Evolutionary conservation across 2,113 vertebrate species (phyloP).

Genomic region (Aptenodytes forsteri): DNA sequence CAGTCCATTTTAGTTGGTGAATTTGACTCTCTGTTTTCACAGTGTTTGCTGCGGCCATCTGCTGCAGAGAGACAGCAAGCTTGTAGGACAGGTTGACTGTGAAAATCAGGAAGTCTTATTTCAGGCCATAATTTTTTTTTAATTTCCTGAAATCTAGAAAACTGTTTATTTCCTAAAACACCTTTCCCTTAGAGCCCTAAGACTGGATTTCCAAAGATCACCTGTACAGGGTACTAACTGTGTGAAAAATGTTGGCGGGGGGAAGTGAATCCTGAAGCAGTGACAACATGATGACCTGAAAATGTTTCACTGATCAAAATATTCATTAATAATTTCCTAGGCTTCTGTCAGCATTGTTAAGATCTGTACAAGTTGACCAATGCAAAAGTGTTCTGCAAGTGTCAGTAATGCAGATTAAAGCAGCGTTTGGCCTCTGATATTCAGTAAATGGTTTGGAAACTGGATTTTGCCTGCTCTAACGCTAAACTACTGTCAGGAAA

Average conservation of each 20-base stretch:
- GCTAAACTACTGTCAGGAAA: neutral
- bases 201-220: neutral
- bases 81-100: conserved; percentile 13
- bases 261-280: neutral
- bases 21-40: conserved; percentile 1
- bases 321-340: neutral
- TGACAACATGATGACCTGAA: neutral
- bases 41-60: conserved; percentile 43
- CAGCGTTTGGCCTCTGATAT: neutral
- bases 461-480: neutral
- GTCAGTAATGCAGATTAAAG: neutral
- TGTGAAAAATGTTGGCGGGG: neutral
- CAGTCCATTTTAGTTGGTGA: conserved; percentile 35
- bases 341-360: neutral
- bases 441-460: neutral
- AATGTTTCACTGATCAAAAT: neutral
- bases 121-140: neutral
- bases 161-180: neutral
- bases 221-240: no score
- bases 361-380: neutral
- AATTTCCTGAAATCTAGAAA: neutral
- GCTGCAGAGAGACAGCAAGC: conserved; percentile 1
- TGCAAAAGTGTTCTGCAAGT: neutral
- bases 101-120: conserved; percentile 17
- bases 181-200: neutral